phyloP scores from a whole-genome alignment of 2,797 vertebrate genomes.

The Falco novaeseelandiae region DNA sequence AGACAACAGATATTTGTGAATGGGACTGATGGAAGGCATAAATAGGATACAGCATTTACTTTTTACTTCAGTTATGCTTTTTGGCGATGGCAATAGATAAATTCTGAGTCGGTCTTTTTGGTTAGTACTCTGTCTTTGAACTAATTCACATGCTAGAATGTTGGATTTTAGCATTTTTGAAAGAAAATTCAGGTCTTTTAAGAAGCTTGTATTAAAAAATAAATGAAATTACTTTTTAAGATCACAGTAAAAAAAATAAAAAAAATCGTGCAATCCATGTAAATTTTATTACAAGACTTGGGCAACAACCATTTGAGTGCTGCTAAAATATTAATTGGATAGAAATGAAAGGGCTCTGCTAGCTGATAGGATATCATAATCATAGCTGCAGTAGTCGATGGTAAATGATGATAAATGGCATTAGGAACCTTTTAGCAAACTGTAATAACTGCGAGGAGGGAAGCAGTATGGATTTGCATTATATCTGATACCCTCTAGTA shows the following conservation, averaged over 20 bases:
- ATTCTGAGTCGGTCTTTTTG: neutral
- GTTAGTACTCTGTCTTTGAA: neutral
- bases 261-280: slow-evolving; percentile 66
- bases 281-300: slow-evolving; percentile 80
- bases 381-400: slow-evolving; percentile 82
- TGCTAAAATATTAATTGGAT: slow-evolving; percentile 89
- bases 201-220: slow-evolving; percentile 37
- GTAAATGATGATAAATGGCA: slow-evolving; percentile 89
- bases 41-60: neutral
- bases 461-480: slow-evolving; percentile 86
- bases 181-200: slow-evolving; percentile 32
- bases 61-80: neutral
- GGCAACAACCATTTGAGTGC: slow-evolving; percentile 81
- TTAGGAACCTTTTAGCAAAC: slow-evolving; percentile 89
- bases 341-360: slow-evolving; percentile 83
- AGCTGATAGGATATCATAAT: slow-evolving; percentile 85
- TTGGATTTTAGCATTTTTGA: slow-evolving; percentile 11
- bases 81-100: neutral
- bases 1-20: slow-evolving; percentile 32
- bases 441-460: slow-evolving; percentile 84
- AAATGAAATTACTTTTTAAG: slow-evolving; percentile 50
- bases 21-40: slow-evolving; percentile 5
- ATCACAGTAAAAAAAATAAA: slow-evolving; percentile 28
- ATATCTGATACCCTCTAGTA: slow-evolving; percentile 88
- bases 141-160: neutral